phyloP scores from a whole-genome alignment of 1,140 invertebrate genomes.

The Microplitis demolitor region DNA sequence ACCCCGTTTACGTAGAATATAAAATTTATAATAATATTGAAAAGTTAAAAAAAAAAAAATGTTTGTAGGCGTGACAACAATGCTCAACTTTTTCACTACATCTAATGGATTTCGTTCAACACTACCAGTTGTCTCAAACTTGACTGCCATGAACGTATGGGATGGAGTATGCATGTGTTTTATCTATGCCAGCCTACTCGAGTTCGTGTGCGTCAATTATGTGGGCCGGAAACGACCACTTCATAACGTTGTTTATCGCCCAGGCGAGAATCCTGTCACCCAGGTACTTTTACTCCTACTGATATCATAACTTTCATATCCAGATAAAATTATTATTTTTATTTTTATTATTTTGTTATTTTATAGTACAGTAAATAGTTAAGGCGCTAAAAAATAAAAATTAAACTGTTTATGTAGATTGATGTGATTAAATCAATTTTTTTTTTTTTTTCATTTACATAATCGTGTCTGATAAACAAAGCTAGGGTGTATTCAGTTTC shows the following conservation, averaged over 20 bases:
- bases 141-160: conserved; percentile 96
- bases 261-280: conserved; percentile 87
- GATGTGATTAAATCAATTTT: too few relatives aligned
- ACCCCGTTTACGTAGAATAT: too few relatives aligned
- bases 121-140: conserved; percentile 88
- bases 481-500: too few relatives aligned
- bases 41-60: background rate
- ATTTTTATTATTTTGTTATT: too few relatives aligned
- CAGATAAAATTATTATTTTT: background rate
- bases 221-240: conserved; percentile 87
- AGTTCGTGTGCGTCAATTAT: conserved; percentile 95
- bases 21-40: too few relatives aligned
- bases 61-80: conserved; percentile 86
- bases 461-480: too few relatives aligned
- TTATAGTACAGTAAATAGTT: too few relatives aligned
- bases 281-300: conserved; percentile 68
- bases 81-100: conserved; percentile 97
- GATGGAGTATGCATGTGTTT: conserved; percentile 96
- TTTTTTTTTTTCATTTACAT: too few relatives aligned
- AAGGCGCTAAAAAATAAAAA: too few relatives aligned
- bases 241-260: conserved; percentile 86
- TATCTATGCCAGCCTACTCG: conserved; percentile 90
- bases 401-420: too few relatives aligned
- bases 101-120: conserved; percentile 88
- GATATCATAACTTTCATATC: background rate